Evolutionary conservation across 2,888 invertebrate genomes (phyloP).

Genomic region (Caenorhabditis imperialis): DNA sequence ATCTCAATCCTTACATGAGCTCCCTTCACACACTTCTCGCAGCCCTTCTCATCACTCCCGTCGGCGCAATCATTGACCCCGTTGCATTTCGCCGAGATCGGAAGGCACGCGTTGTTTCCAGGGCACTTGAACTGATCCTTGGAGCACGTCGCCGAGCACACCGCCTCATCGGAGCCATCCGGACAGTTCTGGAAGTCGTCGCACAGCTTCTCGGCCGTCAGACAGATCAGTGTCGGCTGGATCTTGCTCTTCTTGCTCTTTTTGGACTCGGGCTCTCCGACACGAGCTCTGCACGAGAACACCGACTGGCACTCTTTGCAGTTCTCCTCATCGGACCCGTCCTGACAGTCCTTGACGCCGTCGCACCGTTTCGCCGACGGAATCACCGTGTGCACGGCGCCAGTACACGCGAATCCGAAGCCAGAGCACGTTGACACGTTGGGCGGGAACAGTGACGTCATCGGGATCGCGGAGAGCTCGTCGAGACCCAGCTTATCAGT

Average conservation of each 20-base stretch:
- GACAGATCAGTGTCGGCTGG: conserved; percentile 44
- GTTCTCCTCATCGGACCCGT: conserved; percentile 68
- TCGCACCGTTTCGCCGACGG: conserved; percentile 66
- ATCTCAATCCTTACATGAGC: conserved; percentile 60
- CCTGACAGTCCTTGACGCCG: conserved; percentile 67
- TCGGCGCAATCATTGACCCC: conserved; percentile 60
- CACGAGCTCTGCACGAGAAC: conserved; percentile 62
- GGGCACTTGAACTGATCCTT: conserved; percentile 51
- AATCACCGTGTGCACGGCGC: conserved; percentile 59
- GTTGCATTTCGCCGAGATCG: conserved; percentile 52
- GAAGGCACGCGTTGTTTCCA: conserved; percentile 53
- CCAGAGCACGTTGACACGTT: conserved; percentile 69
- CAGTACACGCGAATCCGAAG: conserved; percentile 71
- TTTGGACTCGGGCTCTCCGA: conserved; percentile 17
- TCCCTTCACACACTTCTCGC: conserved; percentile 52
- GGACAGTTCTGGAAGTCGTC: conserved; percentile 67
- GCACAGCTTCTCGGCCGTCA: conserved; percentile 61
- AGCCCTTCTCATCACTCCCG: conserved; percentile 60
- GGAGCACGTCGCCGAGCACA: conserved; percentile 42
- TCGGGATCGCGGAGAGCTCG: conserved; percentile 47
- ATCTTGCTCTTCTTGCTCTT: conserved; percentile 16
- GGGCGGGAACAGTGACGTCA: conserved; percentile 62
- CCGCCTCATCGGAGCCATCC: conserved; percentile 65
- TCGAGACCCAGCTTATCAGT: conserved; percentile 42
- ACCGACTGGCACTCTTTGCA: conserved; percentile 69